Percentiles rank a stretch among this genome's conserved stretches.
Evolutionary conservation across 2,113 vertebrate genomes (phyloP).

Genomic region (Choloepus hoffmanni): DNA sequence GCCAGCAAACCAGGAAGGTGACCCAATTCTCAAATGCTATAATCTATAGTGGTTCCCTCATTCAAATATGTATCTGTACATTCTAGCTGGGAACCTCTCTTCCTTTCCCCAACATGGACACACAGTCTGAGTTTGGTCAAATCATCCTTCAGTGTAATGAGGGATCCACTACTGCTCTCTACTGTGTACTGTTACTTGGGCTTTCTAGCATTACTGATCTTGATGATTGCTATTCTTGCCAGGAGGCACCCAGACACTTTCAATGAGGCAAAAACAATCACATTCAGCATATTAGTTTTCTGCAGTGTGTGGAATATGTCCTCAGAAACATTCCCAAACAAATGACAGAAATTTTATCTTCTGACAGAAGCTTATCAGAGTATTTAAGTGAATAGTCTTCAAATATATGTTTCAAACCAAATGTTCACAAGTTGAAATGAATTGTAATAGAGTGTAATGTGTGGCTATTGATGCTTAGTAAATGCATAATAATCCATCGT

Average conservation of each 20-base stretch:
- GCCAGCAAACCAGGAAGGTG: too few relatives aligned
- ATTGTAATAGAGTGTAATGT: conserved; percentile 92
- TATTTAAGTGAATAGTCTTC: conserved; percentile 92
- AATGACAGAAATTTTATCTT: conserved; percentile 88
- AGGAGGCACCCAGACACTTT: neutral
- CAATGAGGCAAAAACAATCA: neutral
- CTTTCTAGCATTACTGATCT: neutral
- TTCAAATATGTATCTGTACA: too few relatives aligned
- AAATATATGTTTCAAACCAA: conserved; percentile 90
- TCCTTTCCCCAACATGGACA: neutral
- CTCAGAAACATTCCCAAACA: conserved; percentile 87
- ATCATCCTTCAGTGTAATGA: neutral
- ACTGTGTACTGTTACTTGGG: neutral
- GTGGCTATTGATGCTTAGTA: conserved; percentile 91
- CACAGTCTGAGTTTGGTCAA: neutral
- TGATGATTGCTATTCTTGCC: neutral
- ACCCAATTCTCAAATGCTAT: too few relatives aligned
- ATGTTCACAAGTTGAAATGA: conserved; percentile 92
- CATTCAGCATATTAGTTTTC: neutral
- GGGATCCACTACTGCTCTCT: neutral
- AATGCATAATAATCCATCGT: conserved; percentile 92
- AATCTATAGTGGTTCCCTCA: too few relatives aligned
- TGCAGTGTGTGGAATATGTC: conserved; percentile 76
- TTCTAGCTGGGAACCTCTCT: neutral
- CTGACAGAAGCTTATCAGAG: conserved; percentile 90